phyloP scores from a whole-genome alignment of 2,113 vertebrate species.

The Amazona vittata region DNA sequence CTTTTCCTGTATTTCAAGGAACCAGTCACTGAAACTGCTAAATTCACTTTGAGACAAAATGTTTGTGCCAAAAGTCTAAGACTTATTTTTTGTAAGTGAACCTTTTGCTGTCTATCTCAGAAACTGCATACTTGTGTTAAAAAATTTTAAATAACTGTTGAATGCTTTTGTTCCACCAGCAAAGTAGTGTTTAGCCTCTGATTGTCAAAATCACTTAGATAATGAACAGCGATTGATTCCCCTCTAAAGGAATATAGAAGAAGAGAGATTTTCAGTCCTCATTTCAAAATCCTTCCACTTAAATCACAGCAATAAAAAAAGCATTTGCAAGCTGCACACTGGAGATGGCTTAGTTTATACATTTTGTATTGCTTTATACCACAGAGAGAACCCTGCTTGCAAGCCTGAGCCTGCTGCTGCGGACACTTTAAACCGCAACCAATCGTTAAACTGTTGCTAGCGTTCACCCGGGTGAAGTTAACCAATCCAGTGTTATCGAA shows the following conservation, averaged over 20 bases:
- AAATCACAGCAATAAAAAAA: background rate
- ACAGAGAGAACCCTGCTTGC: too few species aligned
- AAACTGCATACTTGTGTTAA: background rate
- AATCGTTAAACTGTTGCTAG: too few species aligned
- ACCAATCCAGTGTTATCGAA: too few species aligned
- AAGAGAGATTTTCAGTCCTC: background rate
- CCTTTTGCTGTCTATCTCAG: background rate
- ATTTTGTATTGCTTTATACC: background rate
- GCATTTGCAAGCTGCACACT: background rate
- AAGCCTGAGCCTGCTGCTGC: too few species aligned
- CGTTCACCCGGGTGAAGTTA: too few species aligned
- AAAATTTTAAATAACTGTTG: background rate
- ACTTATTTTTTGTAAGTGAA: background rate
- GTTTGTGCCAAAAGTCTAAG: background rate
- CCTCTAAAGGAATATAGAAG: background rate
- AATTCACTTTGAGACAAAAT: background rate
- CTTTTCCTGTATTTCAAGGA: conserved; percentile 14
- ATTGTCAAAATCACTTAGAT: conserved; percentile 4
- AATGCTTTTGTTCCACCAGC: background rate
- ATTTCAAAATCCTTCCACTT: background rate
- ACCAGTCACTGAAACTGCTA: background rate
- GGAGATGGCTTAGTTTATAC: background rate
- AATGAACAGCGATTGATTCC: background rate
- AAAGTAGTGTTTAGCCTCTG: background rate
- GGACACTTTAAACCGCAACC: too few species aligned